Conservation (phyloP, 2,797 vertebrate species). For the Pantherophis vulpinus region DNA sequence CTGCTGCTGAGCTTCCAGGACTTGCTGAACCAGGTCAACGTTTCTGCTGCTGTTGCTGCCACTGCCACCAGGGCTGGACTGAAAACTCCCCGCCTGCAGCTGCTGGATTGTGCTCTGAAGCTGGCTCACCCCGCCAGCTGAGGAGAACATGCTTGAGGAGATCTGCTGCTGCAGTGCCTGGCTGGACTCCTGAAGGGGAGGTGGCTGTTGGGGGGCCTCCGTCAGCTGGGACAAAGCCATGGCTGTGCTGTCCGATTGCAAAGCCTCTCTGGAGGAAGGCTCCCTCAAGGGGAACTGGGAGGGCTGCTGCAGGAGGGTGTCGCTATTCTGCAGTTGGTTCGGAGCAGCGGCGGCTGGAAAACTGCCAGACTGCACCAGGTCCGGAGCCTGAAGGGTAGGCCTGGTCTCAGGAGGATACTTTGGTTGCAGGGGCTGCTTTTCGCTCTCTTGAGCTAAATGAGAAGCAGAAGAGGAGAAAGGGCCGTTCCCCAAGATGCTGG, state of each 20-base stretch:
- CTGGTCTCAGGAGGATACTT: slow-evolving; percentile 82
- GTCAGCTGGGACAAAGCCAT: slow-evolving; percentile 83
- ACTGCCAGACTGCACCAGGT: slow-evolving; percentile 77
- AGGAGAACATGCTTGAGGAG: slow-evolving; percentile 80
- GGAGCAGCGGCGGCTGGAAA: slow-evolving; percentile 78
- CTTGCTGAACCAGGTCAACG: slow-evolving; percentile 83
- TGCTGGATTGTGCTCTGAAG: slow-evolving; percentile 93
- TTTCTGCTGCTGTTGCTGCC: slow-evolving; percentile 67
- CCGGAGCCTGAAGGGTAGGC: slow-evolving; percentile 88
- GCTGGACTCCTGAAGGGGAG: slow-evolving; percentile 71
- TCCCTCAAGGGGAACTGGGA: slow-evolving; percentile 82
- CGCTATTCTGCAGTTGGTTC: slow-evolving; percentile 77
- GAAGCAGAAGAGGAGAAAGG: slow-evolving; percentile 80
- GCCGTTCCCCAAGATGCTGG: slow-evolving; percentile 75
- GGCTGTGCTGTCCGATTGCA: slow-evolving; percentile 75
- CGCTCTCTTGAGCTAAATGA: slow-evolving; percentile 80
- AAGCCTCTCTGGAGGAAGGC: slow-evolving; percentile 79
- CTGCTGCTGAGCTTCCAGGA: slow-evolving; percentile 85
- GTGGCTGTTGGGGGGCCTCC: slow-evolving; percentile 73
- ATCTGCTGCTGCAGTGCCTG: slow-evolving; percentile 80
- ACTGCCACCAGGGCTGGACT: slow-evolving; percentile 61
- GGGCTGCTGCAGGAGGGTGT: slow-evolving; percentile 84
- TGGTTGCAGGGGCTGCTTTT: slow-evolving; percentile 79
- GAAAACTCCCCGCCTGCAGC: slow-evolving; percentile 87
- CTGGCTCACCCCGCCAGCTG: slow-evolving; percentile 83